phyloP scores from a whole-genome alignment of 2,888 invertebrate genomes.

The Sinodicranocentrus sp. region DNA sequence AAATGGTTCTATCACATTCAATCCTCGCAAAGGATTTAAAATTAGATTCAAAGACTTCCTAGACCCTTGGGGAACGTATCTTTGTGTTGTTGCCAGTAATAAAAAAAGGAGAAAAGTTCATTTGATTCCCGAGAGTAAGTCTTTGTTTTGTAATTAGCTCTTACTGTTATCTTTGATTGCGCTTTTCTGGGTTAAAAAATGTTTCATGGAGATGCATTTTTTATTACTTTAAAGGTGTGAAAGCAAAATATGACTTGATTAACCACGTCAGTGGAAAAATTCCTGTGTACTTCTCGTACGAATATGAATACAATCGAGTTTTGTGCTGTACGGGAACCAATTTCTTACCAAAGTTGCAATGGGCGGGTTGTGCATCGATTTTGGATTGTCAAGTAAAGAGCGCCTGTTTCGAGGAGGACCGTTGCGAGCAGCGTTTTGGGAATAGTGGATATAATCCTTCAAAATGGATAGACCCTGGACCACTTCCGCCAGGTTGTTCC shows the following conservation, averaged over 20 bases:
- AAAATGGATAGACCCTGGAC: conserved; percentile 71
- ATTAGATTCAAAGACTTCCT: conserved; percentile 57
- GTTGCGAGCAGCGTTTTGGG: conserved; percentile 69
- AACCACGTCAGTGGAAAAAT: conserved; percentile 50
- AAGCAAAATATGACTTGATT: conserved; percentile 64
- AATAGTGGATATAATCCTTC: conserved; percentile 64
- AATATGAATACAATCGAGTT: conserved; percentile 70
- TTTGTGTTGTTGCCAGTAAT: conserved; percentile 67
- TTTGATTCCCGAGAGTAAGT: conserved; percentile 69
- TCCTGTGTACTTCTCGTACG: conserved; percentile 71
- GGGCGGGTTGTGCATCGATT: conserved; percentile 73
- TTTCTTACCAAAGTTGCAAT: conserved; percentile 69
- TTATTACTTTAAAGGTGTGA: no score
- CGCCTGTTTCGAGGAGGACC: conserved; percentile 73
- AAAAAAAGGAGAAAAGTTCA: conserved; percentile 67
- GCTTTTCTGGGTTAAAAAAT: no score
- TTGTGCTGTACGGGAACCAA: conserved; percentile 59
- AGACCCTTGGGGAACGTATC: conserved; percentile 71
- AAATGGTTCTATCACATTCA: conserved; percentile 69
- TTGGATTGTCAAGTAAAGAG: conserved; percentile 74
- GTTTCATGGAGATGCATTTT: no score
- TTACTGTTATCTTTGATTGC: no score
- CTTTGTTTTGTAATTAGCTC: no score
- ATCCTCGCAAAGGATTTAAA: conserved; percentile 72
- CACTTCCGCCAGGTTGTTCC: conserved; percentile 70